Conservation (phyloP, 1,140 invertebrate species). For the Battus philenor region DNA sequence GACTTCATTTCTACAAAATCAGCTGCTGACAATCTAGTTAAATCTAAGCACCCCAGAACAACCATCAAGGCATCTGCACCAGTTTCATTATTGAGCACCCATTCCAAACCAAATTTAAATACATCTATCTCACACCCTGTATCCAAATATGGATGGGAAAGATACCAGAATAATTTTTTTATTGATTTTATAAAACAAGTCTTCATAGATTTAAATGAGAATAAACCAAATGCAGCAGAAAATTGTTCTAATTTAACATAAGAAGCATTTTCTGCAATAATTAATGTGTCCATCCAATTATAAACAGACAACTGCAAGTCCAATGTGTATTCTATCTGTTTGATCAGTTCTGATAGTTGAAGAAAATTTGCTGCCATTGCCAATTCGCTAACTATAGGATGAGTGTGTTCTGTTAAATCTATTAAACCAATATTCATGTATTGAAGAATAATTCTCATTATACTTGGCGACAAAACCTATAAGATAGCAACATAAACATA, state of each 20-base stretch:
- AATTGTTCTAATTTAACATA: slow-evolving; percentile 41
- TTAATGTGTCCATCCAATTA: slow-evolving; percentile 52
- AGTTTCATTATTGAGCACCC: slow-evolving; percentile 41
- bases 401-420: slow-evolving; percentile 43
- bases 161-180: slow-evolving; percentile 53
- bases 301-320: slow-evolving; percentile 35
- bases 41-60: slow-evolving; percentile 53
- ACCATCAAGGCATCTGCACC: slow-evolving; percentile 48
- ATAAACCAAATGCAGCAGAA: slow-evolving; percentile 40
- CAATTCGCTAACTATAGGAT: slow-evolving; percentile 37
- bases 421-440: slow-evolving; percentile 59
- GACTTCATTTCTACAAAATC: slow-evolving; percentile 39
- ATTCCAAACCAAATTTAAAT: slow-evolving; percentile 58
- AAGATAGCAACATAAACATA: no score
- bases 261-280: slow-evolving; percentile 43
- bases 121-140: slow-evolving; percentile 44
- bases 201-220: slow-evolving; percentile 54
- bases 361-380: slow-evolving; percentile 51
- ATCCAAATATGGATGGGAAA: slow-evolving; percentile 58
- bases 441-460: slow-evolving; percentile 49
- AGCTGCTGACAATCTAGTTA: slow-evolving; percentile 30
- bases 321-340: slow-evolving; percentile 55
- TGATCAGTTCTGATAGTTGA: slow-evolving; percentile 58
- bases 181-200: slow-evolving; percentile 42
- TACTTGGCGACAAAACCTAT: slow-evolving; percentile 55